A percentile compares a stretch with the other conserved stretches of the same genome.
phyloP scores from a whole-genome alignment of 2,113 vertebrate species.

The Mystacornis crossleyi region DNA sequence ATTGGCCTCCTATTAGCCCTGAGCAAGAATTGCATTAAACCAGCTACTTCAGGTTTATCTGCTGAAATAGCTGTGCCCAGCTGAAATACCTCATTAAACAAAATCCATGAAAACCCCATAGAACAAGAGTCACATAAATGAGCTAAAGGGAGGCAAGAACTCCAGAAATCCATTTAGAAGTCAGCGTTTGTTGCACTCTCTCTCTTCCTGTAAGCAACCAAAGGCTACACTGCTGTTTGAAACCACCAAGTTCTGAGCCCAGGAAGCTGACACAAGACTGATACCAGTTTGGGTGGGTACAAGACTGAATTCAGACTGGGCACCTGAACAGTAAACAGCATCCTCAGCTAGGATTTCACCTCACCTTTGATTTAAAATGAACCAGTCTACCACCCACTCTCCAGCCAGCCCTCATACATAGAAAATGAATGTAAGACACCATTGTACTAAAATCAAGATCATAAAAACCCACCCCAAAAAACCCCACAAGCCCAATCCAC shows the following conservation, averaged over 20 bases:
- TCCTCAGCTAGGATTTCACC: not conserved
- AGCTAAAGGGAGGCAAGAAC: not conserved
- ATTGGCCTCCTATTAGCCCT: not conserved
- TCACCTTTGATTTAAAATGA: not conserved
- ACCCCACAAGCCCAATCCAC: not conserved
- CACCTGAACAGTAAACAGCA: too few species aligned
- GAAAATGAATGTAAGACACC: not conserved
- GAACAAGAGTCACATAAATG: not conserved
- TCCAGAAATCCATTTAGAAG: not conserved
- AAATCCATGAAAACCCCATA: rapidly evolving
- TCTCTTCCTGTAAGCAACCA: not conserved
- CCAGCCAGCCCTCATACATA: not conserved
- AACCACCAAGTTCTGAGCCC: not conserved
- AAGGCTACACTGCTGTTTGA: not conserved
- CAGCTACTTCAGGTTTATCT: not conserved
- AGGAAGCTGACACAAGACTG: not conserved
- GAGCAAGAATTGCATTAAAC: not conserved
- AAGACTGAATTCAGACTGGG: not conserved
- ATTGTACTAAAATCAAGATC: not conserved
- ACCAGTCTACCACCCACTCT: not conserved
- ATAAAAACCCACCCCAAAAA: not conserved
- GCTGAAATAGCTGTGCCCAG: not conserved
- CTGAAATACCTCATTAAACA: not conserved
- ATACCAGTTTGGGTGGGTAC: not conserved
- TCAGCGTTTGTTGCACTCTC: not conserved